Evolutionary conservation across 2,113 vertebrate genomes (phyloP), one percentile per base, ranked within the genome.

Genomic region (Pica pica): DNA sequence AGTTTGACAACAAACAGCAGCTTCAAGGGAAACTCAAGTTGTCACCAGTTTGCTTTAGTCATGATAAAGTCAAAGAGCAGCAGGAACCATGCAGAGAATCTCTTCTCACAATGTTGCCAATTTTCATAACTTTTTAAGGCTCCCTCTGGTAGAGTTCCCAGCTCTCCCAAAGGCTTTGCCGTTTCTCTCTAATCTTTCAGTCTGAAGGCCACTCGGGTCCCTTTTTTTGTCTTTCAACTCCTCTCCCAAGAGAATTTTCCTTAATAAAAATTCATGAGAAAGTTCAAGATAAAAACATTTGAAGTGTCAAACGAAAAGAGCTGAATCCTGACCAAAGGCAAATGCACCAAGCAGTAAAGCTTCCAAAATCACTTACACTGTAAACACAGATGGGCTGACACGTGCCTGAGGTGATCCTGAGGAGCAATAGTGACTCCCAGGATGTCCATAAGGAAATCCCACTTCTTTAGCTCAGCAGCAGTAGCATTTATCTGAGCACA

Each of bases 181-280:
- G 50, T 20, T 21, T 10, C 55, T 42, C 80, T 97, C 56, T 44
- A 27, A 28, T 77, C 84, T 91, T 84, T 71, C 44, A 37, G 21
- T 26, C 35, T 37, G 50, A 13, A 81, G n/a, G 52, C 57, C 52
- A 60, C 50, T 61, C 17, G 6, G 30, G 75, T 86, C 76, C 57
- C 24, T 18, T 4, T 26, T 90, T 94, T 90, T 87, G 69, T 76
- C 82, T 95, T 96, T 94, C 89, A 79, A 63, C 74, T 82, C 68
- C 30, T 89, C 19, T 92, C 82, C 87, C 89, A 8, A 50, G 91
- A 89, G 89, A 77, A 35, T 75, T 92, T 70, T 41, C 42, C 64
- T 42, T 81, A 85, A 83, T 93, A 80, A 93, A 94, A 96, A 96
- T 86, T 90, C 79, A 95, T 85, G 77, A 91, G 85, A 85, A 92